Conservation (phyloP, 35 echinoderm and acorn worm species). For the Stichopus chloronotus region DNA sequence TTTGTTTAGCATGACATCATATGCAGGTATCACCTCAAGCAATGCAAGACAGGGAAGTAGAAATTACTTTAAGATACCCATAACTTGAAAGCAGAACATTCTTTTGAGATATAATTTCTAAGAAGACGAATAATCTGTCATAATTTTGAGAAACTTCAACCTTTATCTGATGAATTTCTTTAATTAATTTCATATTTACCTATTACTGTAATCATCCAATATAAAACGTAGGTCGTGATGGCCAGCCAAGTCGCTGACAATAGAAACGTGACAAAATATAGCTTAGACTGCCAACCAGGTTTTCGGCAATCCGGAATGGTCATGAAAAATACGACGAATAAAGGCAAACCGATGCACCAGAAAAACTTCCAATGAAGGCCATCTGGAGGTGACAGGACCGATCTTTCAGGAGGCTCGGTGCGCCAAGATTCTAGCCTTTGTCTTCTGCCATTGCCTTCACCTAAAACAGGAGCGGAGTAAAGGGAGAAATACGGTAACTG, state of each 20-base stretch:
- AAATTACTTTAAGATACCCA: no score
- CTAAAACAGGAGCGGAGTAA: no score
- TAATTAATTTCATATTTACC: constrained; percentile 8
- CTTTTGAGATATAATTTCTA: no score
- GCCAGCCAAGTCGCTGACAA: constrained; percentile 65
- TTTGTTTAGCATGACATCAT: no score
- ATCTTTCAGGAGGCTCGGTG: constrained; percentile 26
- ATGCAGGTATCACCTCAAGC: no score
- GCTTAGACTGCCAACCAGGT: constrained; percentile 21
- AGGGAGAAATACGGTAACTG: no score
- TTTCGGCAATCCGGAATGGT: constrained; percentile 69
- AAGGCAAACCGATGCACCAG: constrained; percentile 59
- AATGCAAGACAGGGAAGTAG: no score
- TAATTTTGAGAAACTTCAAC: no score
- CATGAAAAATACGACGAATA: constrained; percentile 15
- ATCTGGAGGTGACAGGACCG: constrained; percentile 17
- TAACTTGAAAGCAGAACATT: no score
- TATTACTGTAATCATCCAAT: constrained; percentile 73
- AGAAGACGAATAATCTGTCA: no score
- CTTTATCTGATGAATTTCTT: no score
- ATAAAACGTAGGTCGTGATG: constrained; percentile 43
- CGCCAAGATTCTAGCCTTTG: not conserved
- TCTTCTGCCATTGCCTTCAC: not conserved
- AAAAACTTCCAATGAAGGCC: not conserved
- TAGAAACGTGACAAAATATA: constrained; percentile 56